phyloP scores from a whole-genome alignment of 2,113 vertebrate species.

The Sterrhoptilus dennistouni region DNA sequence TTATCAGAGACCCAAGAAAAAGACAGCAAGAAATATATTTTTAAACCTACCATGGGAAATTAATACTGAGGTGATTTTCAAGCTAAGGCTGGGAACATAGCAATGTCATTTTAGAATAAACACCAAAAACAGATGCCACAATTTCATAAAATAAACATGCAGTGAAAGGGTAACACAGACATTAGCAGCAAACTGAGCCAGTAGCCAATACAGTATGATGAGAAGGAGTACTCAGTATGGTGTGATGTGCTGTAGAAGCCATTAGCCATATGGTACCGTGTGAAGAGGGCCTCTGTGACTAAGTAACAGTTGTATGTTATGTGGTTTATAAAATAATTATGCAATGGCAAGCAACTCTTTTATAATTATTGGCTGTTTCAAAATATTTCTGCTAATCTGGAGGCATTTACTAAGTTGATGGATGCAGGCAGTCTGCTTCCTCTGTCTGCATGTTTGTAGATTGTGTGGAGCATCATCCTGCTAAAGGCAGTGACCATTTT shows the following conservation, averaged over 20 bases:
- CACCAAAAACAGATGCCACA: conserved; percentile 71
- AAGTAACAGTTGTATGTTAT: conserved; percentile 74
- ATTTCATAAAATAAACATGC: conserved; percentile 83
- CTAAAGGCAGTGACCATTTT: conserved; percentile 34
- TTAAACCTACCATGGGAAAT: conserved; percentile 68
- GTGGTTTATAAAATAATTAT: conserved; percentile 84
- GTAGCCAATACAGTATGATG: conserved; percentile 73
- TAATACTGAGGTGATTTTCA: conserved; percentile 66
- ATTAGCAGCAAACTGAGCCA: conserved; percentile 76
- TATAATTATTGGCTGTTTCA: conserved; percentile 76
- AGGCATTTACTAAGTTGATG: conserved; percentile 65
- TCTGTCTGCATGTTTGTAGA: neutral
- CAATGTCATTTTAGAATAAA: conserved; percentile 74
- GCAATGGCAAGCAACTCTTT: conserved; percentile 74
- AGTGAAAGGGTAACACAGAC: conserved; percentile 76
- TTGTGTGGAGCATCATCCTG: neutral
- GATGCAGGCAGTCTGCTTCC: conserved; percentile 34
- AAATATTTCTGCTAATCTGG: conserved; percentile 75
- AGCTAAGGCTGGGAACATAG: conserved; percentile 47
- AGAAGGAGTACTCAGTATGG: conserved; percentile 76
- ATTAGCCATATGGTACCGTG: conserved; percentile 82
- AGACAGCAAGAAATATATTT: conserved; percentile 46
- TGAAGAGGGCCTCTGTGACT: conserved; percentile 74
- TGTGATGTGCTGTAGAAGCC: conserved; percentile 67
- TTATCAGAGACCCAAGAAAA: conserved; percentile 42